Evolutionary conservation across 2,888 invertebrate genomes (phyloP).

Genomic region (Lithophane leautieri): DNA sequence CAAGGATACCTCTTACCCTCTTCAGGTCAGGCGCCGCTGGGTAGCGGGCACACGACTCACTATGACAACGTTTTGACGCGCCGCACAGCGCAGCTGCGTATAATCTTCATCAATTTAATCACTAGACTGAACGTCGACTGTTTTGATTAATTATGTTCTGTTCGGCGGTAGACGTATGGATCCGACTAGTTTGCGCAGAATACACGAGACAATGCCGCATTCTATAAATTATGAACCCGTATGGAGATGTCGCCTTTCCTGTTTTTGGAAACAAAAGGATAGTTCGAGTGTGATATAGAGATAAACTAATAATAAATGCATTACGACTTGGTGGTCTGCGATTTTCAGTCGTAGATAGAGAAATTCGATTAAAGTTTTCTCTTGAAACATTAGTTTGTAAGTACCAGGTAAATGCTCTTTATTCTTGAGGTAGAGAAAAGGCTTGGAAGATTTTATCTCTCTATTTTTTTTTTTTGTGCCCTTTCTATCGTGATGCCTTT

Average conservation of each 20-base stretch:
- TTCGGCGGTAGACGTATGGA: conserved; percentile 59
- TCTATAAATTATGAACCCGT: conserved; percentile 27
- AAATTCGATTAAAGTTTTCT: conserved; percentile 51
- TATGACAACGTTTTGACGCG: conserved; percentile 71
- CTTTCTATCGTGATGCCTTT: neutral
- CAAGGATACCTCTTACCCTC: conserved; percentile 39
- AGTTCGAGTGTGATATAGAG: conserved; percentile 18
- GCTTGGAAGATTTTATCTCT: neutral
- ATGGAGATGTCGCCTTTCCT: conserved; percentile 21
- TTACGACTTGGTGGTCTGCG: conserved; percentile 11
- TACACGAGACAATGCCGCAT: conserved; percentile 41
- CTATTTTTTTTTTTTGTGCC: conserved; percentile 16
- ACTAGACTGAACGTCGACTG: conserved; percentile 67
- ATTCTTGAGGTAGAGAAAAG: neutral
- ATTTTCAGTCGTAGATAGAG: conserved; percentile 39
- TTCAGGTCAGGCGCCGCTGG: conserved; percentile 51
- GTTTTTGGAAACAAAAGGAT: conserved; percentile 42
- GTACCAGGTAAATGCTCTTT: conserved; percentile 10
- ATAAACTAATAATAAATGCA: conserved; percentile 33
- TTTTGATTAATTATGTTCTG: conserved; percentile 76
- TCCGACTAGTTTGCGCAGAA: conserved; percentile 40
- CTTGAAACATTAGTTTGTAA: conserved; percentile 15
- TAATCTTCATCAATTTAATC: conserved; percentile 75
- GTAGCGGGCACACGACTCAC: conserved; percentile 66
- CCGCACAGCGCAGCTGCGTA: conserved; percentile 71